Evolutionary conservation across 2,797 vertebrate species (phyloP).

Genomic region (Gymnoscopelus braueri): DNA sequence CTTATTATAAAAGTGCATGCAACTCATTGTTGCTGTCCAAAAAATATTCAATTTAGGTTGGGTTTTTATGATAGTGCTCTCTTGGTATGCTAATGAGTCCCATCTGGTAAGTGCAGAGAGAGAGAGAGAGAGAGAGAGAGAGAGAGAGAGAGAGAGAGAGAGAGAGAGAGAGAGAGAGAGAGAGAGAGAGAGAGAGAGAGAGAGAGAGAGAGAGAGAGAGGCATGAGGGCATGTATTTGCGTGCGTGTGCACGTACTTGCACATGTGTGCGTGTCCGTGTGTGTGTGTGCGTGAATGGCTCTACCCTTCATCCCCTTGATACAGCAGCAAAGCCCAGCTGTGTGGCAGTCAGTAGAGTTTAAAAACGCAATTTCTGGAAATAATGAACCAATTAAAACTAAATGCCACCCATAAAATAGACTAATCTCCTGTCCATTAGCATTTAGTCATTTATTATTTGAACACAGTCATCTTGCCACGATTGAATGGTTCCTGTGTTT

Average conservation of each 20-base stretch:
- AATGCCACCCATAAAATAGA: slow-evolving; percentile 79
- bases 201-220: background rate
- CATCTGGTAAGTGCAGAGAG: background rate
- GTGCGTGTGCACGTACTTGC: background rate
- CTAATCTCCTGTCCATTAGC: slow-evolving; percentile 72
- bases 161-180: background rate
- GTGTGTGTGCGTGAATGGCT: slow-evolving; percentile 32
- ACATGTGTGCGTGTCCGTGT: background rate
- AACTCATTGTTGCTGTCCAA: no score
- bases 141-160: background rate
- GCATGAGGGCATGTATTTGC: background rate
- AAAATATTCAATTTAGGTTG: no score
- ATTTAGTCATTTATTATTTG: slow-evolving; percentile 75
- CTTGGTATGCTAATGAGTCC: no score
- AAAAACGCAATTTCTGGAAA: slow-evolving; percentile 78
- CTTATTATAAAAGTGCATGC: no score
- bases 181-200: background rate
- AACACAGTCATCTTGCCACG: slow-evolving; percentile 52
- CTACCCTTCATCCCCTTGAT: slow-evolving; percentile 43
- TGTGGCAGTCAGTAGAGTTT: slow-evolving; percentile 76
- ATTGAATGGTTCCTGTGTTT: slow-evolving; percentile 50
- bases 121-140: background rate
- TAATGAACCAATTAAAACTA: slow-evolving; percentile 83
- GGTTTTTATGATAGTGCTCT: no score
- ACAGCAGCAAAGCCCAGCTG: slow-evolving; percentile 67